Conservation (phyloP, 2,888 invertebrate species). For the Xiphydria camelus region DNA sequence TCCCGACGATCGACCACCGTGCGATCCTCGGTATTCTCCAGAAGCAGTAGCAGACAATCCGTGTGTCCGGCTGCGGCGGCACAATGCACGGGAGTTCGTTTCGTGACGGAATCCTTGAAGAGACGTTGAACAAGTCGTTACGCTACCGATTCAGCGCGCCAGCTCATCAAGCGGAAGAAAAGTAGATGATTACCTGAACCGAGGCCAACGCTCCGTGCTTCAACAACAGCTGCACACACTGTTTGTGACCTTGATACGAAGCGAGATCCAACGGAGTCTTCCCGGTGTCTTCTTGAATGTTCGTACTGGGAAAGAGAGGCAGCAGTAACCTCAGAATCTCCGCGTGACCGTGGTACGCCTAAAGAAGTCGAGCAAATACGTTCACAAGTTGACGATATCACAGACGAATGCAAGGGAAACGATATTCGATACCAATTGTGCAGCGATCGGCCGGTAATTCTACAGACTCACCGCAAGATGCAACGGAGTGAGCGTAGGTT, state of each 20-base stretch:
- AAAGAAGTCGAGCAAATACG: neutral
- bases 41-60: constrained; percentile 60
- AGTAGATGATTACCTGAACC: constrained; percentile 44
- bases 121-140: constrained; percentile 1
- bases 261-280: constrained; percentile 66
- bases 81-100: constrained; percentile 60
- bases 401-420: neutral
- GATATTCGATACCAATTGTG: neutral
- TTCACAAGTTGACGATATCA: neutral
- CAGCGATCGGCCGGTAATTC: neutral
- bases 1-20: constrained; percentile 58
- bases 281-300: constrained; percentile 62
- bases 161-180: neutral
- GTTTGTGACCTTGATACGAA: constrained; percentile 61
- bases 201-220: constrained; percentile 62
- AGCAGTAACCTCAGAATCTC: constrained; percentile 62
- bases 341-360: constrained; percentile 63
- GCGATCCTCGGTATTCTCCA: constrained; percentile 60
- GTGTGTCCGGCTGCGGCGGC: constrained; percentile 63
- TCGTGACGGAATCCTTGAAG: constrained; percentile 36
- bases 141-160: no score
- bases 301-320: constrained; percentile 62
- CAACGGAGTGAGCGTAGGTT: constrained; percentile 60
- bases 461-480: constrained; percentile 60
- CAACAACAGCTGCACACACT: constrained; percentile 63